Base-by-base conservation (phyloP, 2,797 vertebrate genomes). In the Oreortyx pictus region DNA sequence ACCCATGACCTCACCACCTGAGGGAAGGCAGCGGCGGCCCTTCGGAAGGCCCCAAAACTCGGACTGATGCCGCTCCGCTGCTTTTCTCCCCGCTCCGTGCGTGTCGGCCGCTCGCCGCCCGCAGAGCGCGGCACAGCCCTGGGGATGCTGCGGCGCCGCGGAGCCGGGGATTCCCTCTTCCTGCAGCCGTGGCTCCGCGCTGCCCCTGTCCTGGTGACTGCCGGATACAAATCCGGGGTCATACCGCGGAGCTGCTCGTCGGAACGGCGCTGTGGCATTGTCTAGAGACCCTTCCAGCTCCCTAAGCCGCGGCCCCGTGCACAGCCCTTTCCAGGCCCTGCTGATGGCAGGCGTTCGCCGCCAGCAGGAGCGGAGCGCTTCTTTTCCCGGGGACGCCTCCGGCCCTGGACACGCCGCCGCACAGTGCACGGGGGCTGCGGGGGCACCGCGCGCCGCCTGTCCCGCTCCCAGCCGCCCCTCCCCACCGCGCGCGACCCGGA, bases 211-310 rank as follows among this genome's bases (percentile, higher is more conserved):
- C 37, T 17, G 9, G 35, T 14, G 29, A 17, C 37, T 5, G 4
- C 25, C 52, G 41, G 46, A 15, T 44, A 0, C 1, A 7, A 12
- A 3, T 15, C 31, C 5, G 2, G 1, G 4, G 17, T 24, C 23
- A 15, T 6, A 25, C 3, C 27, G 11, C 7, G 15, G 66, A 9
- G 66, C 3, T 14, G n/a, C 64, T 79, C 13, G 25, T 4, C 19
- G 8, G 5, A 56, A 31, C 9, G 24, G 22, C 9, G 3, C 5
- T 18, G n/a, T 29, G 25, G 5, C 7, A 4, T n/a, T 54, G 62
- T 29, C 9, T 25, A 13, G 24, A 27, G 6, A 15, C 16, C 3
- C 8, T 5, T 15, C 14, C 47, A 2, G 14, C n/a, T n/a, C 8
- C 31, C 15, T 6, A 18, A 20, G 46, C 27, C 9, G n/a, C 39